Evolutionary conservation across 2,888 invertebrate species (phyloP).

Genomic region (Hypomecis atomaria): DNA sequence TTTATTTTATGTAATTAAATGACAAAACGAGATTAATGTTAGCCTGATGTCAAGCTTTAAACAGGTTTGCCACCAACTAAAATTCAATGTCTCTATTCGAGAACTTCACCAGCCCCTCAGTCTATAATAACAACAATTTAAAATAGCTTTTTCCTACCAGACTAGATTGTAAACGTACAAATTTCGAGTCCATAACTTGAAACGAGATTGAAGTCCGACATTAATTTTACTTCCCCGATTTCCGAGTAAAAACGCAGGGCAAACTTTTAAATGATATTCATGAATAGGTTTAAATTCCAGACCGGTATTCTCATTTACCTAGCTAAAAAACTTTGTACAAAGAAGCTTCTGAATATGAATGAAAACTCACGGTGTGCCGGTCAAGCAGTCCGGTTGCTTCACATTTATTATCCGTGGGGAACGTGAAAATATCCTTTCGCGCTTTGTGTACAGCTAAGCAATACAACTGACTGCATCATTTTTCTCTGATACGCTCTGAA

Average conservation of each 20-base stretch:
- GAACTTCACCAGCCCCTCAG: background rate
- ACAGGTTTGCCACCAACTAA: no score
- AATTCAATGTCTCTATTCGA: no score
- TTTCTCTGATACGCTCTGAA: no score
- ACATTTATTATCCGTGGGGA: constrained; percentile 33
- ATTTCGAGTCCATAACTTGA: constrained; percentile 18
- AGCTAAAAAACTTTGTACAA: constrained; percentile 33
- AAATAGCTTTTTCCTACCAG: background rate
- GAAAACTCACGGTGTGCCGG: constrained; percentile 33
- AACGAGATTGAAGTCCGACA: constrained; percentile 15
- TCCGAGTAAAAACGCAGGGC: constrained; percentile 21
- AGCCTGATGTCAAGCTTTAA: no score
- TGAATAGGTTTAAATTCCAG: constrained; percentile 34
- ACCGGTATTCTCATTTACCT: constrained; percentile 32
- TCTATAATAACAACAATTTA: background rate
- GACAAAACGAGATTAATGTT: no score
- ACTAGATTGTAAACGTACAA: background rate
- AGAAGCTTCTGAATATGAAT: constrained; percentile 36
- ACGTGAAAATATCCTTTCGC: constrained; percentile 23
- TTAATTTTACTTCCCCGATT: constrained; percentile 29
- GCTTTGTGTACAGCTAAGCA: constrained; percentile 1
- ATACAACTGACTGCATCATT: background rate
- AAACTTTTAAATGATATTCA: constrained; percentile 35
- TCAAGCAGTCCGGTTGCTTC: constrained; percentile 30
- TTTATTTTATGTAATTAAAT: no score